These are phyloP conservation scores for Brachylomia viminalis DNA, from an alignment of 2,888 invertebrate genomes.

Conservation along the genomic window DNA sequence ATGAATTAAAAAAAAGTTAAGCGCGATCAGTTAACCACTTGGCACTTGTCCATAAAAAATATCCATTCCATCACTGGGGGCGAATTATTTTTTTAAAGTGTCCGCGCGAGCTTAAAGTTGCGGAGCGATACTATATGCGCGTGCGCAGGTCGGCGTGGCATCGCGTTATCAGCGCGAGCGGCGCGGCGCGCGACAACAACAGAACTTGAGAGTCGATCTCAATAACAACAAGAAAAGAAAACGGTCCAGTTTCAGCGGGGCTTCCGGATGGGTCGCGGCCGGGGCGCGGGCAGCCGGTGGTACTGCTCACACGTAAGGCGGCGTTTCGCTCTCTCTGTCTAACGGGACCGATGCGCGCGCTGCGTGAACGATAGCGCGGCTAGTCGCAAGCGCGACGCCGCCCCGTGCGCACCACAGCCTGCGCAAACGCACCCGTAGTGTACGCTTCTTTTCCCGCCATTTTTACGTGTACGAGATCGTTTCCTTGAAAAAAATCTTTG, in stretches of 20 bases:
- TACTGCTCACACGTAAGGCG: constrained; percentile 80
- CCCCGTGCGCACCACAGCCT: constrained; percentile 71
- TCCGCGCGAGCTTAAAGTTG: constrained; percentile 85
- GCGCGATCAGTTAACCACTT: constrained; percentile 78
- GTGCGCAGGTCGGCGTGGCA: constrained; percentile 88
- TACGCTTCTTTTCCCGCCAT: constrained; percentile 73
- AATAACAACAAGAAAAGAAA: constrained; percentile 91
- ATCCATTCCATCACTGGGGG: constrained; percentile 85
- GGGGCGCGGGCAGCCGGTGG: constrained; percentile 81
- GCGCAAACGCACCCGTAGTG: constrained; percentile 45
- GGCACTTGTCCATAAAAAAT: constrained; percentile 79
- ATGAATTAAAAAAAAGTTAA: constrained; percentile 67
- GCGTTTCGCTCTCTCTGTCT: constrained; percentile 84
- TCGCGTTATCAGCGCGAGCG: constrained; percentile 90
- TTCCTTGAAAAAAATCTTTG: constrained; percentile 21
- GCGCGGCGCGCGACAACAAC: constrained; percentile 89
- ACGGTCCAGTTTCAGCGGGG: constrained; percentile 91
- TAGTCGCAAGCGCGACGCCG: constrained; percentile 87
- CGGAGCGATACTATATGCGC: constrained; percentile 81
- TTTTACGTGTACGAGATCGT: constrained; percentile 79
- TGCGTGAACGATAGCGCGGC: constrained; percentile 85
- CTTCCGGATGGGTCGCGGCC: constrained; percentile 90
- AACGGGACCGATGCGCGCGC: constrained; percentile 84
- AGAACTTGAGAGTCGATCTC: constrained; percentile 90
- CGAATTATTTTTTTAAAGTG: constrained; percentile 72